Evolutionary conservation across 2,888 invertebrate genomes (phyloP), one percentile per base, ranked within the genome.

Genomic region (Aphodius sticticus): DNA sequence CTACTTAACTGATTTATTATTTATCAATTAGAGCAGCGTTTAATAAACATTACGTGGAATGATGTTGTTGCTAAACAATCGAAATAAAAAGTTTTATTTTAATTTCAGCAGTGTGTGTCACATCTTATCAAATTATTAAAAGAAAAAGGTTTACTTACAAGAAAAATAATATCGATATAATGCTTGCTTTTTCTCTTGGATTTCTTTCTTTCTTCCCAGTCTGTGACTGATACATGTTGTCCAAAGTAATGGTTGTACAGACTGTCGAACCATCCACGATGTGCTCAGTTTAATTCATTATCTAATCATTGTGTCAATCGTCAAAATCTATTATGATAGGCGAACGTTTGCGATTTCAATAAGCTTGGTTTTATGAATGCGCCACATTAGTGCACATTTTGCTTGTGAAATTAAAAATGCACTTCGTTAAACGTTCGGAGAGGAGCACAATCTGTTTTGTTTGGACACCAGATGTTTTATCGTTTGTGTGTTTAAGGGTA

Each of bases 91-190:
- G n/a, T n/a, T n/a, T n/a, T n/a, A n/a, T 38, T 38, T 84, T 92
- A 91, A 81, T 92, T n/a, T n/a, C n/a, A n/a, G n/a, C n/a, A 26
- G 26, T 26, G 26, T 26, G 26, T 26, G 2, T 26, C 26, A 26
- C 26, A 26, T 26, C 26, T 26, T 3, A 3, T 89, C 4, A 94
- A 94, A 88, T 94, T 6, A 72, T 16, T 15, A 35, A 15, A 9
- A 72, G 14, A 16, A 6, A 6, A 15, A 14, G 14, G 72, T 26
- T 38, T 81, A 83, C 83, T 83, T 79, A 83, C 83, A 35, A n/a
- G 76, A 81, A 83, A 9, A 80, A 80, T 16, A 83, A 37, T 70
- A 81, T 78, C 6, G 83, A 83, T 16, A 82, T n/a, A 53, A 79
- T 72, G 70, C 69, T 81, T 0, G 83, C 81, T 16, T 81, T 78